A percentile compares a stretch with the other conserved stretches of the same genome.
Conservation (phyloP, 2,113 vertebrate genomes). For the Haplotaxodon microlepis region DNA sequence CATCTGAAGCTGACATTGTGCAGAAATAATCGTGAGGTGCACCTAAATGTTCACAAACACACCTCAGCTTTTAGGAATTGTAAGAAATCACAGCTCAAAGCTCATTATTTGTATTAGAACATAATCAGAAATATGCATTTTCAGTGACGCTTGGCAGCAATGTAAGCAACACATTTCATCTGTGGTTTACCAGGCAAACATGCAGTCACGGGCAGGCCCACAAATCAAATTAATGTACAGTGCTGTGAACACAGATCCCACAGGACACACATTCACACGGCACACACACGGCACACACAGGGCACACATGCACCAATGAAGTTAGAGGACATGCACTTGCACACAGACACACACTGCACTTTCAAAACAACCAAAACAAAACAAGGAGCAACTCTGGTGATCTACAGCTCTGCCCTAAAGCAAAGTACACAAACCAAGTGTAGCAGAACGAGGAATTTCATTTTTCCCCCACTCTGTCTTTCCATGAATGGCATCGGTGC, state of each 20-base stretch:
- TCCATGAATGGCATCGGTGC: conserved; percentile 30
- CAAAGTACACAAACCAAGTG: conserved; percentile 26
- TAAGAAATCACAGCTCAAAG: neutral
- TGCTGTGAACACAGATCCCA: conserved; percentile 2
- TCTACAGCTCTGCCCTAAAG: conserved; percentile 20
- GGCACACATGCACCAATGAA: conserved; percentile 9
- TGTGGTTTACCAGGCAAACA: neutral
- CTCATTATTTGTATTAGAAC: neutral
- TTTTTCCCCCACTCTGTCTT: neutral
- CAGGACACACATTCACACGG: neutral
- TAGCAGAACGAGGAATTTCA: conserved; percentile 35
- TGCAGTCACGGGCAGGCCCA: neutral
- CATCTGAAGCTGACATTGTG: neutral
- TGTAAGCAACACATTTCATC: neutral
- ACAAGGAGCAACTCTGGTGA: conserved; percentile 10
- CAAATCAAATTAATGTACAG: conserved; percentile 1
- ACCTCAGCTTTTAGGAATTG: neutral
- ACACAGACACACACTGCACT: neutral
- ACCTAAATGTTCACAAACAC: neutral
- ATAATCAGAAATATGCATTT: neutral
- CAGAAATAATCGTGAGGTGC: neutral
- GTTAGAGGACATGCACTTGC: neutral
- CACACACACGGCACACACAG: neutral
- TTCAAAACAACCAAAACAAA: conserved; percentile 4
- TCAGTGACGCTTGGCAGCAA: neutral